These are phyloP conservation scores for Gallinago undulata DNA, from an alignment of 2,113 vertebrate species.

Conservation along the genomic window DNA sequence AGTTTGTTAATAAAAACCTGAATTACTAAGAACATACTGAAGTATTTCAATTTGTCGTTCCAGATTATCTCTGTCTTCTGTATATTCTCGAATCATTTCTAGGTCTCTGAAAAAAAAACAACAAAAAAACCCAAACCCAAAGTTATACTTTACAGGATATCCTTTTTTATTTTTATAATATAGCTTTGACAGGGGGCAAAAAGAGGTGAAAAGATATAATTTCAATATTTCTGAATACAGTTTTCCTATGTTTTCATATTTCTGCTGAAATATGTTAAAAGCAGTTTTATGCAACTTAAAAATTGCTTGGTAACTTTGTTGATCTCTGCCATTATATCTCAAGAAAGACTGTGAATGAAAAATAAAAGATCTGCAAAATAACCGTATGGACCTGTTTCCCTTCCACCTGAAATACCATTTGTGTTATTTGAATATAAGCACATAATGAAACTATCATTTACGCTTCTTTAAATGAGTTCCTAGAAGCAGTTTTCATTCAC, in stretches of 20 bases:
- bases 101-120: constrained; percentile 79
- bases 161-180: neutral
- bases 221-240: neutral
- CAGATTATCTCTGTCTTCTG: constrained; percentile 88
- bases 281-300: neutral
- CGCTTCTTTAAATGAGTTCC: neutral
- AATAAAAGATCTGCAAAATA: neutral
- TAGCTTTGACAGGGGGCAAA: neutral
- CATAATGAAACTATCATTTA: neutral
- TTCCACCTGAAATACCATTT: neutral
- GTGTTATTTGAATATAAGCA: neutral
- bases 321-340: neutral
- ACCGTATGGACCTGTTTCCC: neutral
- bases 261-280: neutral
- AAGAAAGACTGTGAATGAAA: neutral
- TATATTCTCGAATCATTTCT: constrained; percentile 87
- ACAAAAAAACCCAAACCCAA: neutral
- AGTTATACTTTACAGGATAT: neutral
- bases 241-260: neutral
- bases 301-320: neutral
- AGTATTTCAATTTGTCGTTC: constrained; percentile 93
- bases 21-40: constrained; percentile 83
- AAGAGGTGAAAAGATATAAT: neutral
- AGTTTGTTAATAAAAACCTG: neutral
- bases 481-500: neutral